Percentiles rank a stretch among this genome's conserved stretches.
phyloP scores from a whole-genome alignment of 92 coral and sea anemone species.

The Ricordea florida region DNA sequence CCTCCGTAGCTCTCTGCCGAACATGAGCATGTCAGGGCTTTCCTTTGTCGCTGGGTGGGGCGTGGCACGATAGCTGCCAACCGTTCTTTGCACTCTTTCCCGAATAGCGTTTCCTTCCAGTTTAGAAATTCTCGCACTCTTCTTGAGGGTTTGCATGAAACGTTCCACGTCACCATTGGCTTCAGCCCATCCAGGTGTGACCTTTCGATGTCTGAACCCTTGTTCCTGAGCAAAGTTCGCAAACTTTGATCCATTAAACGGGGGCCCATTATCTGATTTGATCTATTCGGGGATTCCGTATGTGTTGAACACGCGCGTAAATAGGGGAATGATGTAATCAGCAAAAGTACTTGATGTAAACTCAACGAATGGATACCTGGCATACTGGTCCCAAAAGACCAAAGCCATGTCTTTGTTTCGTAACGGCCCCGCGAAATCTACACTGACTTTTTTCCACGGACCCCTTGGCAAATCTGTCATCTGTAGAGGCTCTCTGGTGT shows the following conservation, averaged over 20 bases:
- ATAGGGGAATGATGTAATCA: slow-evolving; percentile 6
- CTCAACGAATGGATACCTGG: slow-evolving; percentile 22
- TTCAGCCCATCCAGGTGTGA: slow-evolving; percentile 33
- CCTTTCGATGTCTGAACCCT: slow-evolving; percentile 20
- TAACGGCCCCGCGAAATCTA: slow-evolving; percentile 15
- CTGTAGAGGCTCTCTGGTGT: too few relatives aligned
- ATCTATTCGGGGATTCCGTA: slow-evolving; percentile 15
- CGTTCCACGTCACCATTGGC: slow-evolving; percentile 29
- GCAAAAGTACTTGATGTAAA: slow-evolving; percentile 13
- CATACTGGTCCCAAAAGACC: slow-evolving; percentile 27
- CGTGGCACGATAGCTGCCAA: slow-evolving; percentile 13
- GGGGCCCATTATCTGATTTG: slow-evolving; percentile 31
- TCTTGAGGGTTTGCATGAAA: slow-evolving; percentile 12
- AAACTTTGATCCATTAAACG: slow-evolving; percentile 16
- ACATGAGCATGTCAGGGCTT: not conserved
- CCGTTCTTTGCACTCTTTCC: slow-evolving; percentile 1
- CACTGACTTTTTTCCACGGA: slow-evolving; percentile 5
- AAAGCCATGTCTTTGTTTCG: slow-evolving; percentile 1
- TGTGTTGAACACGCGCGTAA: slow-evolving; percentile 1
- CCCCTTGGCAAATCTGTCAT: too few relatives aligned
- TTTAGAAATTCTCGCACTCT: slow-evolving; percentile 3
- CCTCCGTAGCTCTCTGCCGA: not conserved
- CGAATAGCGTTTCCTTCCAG: not conserved
- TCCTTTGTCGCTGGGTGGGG: slow-evolving; percentile 8
- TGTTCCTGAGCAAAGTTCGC: slow-evolving; percentile 3